phyloP scores from a whole-genome alignment of 1,140 invertebrate genomes.

The Philotrypesis tridentata region DNA sequence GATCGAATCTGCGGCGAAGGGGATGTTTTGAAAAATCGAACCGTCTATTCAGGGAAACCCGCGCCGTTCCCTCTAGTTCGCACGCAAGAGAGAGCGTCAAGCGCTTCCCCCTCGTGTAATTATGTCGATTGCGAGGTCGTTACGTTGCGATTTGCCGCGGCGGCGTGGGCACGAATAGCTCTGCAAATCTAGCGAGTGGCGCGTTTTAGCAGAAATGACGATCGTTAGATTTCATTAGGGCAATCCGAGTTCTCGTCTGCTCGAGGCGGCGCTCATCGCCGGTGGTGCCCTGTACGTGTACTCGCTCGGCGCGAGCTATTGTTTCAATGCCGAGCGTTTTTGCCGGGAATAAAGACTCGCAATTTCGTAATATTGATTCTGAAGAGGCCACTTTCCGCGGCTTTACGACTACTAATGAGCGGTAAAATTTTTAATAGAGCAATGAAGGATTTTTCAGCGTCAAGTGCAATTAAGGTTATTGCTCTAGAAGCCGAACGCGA shows the following conservation, averaged over 20 bases:
- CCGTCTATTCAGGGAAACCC: conserved; percentile 41
- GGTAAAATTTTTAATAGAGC: conserved; percentile 1
- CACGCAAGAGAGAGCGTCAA: not conserved
- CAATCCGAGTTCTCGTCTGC: not conserved
- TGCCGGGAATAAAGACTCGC: not conserved
- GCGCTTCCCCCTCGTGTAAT: not conserved
- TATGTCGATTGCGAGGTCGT: not conserved
- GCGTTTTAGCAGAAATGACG: conserved; percentile 27
- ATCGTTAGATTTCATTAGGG: conserved; percentile 43
- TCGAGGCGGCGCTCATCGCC: too few species aligned
- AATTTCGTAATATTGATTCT: conserved; percentile 22
- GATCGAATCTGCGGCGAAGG: not conserved
- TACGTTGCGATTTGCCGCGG: not conserved
- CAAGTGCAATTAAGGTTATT: not conserved
- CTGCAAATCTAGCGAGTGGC: conserved; percentile 20
- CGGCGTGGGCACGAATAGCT: conserved; percentile 9
- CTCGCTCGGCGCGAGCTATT: not conserved
- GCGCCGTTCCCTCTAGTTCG: conserved; percentile 57
- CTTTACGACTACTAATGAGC: not conserved
- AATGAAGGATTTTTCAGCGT: not conserved
- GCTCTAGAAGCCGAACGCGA: not conserved
- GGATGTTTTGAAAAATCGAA: not conserved
- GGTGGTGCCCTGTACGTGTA: not conserved
- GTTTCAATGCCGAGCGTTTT: conserved; percentile 10
- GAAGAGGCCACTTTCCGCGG: not conserved